Conservation (phyloP, 2,888 invertebrate genomes). For the Sericinus montela region DNA sequence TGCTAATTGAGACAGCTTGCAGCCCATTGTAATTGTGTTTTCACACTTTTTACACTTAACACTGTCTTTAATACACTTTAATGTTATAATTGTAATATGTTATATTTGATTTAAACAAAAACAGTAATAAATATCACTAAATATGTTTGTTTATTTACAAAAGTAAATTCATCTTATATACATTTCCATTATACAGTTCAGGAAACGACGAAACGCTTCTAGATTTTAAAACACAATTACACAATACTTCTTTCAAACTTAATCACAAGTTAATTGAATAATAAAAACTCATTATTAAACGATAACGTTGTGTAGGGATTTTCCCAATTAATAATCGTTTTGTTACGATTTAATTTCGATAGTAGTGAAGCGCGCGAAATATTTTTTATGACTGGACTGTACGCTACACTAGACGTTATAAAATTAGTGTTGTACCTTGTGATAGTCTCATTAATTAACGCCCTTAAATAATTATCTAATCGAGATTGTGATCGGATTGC, state of each 20-base stretch:
- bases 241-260: background rate
- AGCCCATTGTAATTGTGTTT: constrained; percentile 79
- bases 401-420: constrained; percentile 2
- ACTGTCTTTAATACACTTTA: too few relatives aligned
- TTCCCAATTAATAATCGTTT: constrained; percentile 25
- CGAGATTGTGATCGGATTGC: too few relatives aligned
- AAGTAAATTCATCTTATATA: background rate
- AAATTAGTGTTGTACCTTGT: constrained; percentile 22
- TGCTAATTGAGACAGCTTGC: constrained; percentile 86
- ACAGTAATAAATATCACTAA: too few relatives aligned
- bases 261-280: constrained; percentile 23
- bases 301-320: constrained; percentile 36
- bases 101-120: too few relatives aligned
- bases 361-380: constrained; percentile 33
- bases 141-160: too few relatives aligned
- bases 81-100: too few relatives aligned
- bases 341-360: constrained; percentile 13
- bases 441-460: too few relatives aligned
- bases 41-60: background rate
- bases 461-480: too few relatives aligned
- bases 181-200: background rate
- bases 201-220: background rate
- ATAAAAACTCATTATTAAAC: constrained; percentile 32
- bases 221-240: background rate
- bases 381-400: constrained; percentile 36